Percentiles rank a stretch among this genome's conserved stretches.
Conservation (phyloP, 2,888 invertebrate genomes). For the Idaea aversata region DNA sequence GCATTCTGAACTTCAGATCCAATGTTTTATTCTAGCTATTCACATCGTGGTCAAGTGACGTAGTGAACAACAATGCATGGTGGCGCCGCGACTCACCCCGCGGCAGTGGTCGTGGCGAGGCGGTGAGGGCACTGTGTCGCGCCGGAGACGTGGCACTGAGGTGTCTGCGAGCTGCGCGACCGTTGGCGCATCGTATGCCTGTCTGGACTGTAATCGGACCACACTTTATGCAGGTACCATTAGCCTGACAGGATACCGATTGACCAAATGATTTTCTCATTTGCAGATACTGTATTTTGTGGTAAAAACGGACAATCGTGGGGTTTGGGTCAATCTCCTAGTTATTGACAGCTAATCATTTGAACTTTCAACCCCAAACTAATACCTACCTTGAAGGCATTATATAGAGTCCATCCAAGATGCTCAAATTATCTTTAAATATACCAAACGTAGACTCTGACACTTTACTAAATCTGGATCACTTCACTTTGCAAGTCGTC, state of each 20-base stretch:
- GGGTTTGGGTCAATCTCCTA: too few relatives aligned
- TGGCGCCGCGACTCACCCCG: constrained; percentile 44
- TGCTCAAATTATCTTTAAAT: too few relatives aligned
- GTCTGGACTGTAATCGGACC: constrained; percentile 96
- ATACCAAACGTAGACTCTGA: too few relatives aligned
- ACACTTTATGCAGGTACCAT: constrained; percentile 92
- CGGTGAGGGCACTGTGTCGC: constrained; percentile 84
- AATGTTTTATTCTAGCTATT: constrained; percentile 43
- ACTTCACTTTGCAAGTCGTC: too few relatives aligned
- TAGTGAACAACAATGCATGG: constrained; percentile 55
- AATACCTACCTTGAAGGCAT: too few relatives aligned
- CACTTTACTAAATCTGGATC: too few relatives aligned
- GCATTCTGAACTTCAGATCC: neutral
- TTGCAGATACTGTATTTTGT: too few relatives aligned
- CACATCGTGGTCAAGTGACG: constrained; percentile 58
- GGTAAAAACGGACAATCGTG: too few relatives aligned
- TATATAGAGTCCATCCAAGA: too few relatives aligned
- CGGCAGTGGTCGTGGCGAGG: constrained; percentile 39
- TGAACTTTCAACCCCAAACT: too few relatives aligned
- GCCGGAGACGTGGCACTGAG: constrained; percentile 94
- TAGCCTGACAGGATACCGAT: neutral
- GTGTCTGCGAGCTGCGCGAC: constrained; percentile 91
- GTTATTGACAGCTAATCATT: too few relatives aligned
- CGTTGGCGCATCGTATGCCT: constrained; percentile 94
- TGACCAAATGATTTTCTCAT: too few relatives aligned